Conservation (phyloP, 2,797 vertebrate species). For the Sebastes minor region DNA sequence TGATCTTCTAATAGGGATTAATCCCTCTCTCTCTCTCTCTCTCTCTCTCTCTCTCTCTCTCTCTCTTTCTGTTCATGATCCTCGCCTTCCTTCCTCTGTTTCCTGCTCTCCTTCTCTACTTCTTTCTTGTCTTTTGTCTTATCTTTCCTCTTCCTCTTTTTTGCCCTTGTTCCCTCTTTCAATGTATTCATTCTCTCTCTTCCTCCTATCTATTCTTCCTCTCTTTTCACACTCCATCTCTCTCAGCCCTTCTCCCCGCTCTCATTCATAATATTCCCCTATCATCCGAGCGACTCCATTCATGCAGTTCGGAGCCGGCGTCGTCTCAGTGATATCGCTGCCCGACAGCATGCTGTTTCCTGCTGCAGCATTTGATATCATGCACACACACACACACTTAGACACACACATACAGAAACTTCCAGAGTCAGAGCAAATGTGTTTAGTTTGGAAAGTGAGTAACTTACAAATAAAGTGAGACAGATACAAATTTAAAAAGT, state of each 20-base stretch:
- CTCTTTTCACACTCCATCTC: neutral
- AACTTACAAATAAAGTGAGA: neutral
- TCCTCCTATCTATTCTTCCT: neutral
- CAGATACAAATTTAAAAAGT: neutral
- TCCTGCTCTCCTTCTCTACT: neutral
- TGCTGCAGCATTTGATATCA: slow-evolving; percentile 18
- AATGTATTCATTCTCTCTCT: neutral
- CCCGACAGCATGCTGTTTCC: neutral
- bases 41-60: neutral
- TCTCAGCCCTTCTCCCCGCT: too few species aligned
- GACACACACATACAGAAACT: neutral
- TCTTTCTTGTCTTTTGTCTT: neutral
- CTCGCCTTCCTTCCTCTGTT: neutral
- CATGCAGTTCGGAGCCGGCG: neutral
- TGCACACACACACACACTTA: neutral
- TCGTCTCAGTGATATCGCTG: neutral
- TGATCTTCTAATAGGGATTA: neutral
- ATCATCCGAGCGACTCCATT: slow-evolving; percentile 8
- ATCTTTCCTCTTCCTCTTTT: too few species aligned
- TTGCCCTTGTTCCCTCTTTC: neutral
- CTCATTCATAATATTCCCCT: slow-evolving; percentile 13
- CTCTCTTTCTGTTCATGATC: neutral
- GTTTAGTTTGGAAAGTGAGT: neutral
- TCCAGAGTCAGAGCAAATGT: neutral
- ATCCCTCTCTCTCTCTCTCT: neutral